phyloP scores from a whole-genome alignment of 1,140 invertebrate genomes.

The Agraylea sexmaculata region DNA sequence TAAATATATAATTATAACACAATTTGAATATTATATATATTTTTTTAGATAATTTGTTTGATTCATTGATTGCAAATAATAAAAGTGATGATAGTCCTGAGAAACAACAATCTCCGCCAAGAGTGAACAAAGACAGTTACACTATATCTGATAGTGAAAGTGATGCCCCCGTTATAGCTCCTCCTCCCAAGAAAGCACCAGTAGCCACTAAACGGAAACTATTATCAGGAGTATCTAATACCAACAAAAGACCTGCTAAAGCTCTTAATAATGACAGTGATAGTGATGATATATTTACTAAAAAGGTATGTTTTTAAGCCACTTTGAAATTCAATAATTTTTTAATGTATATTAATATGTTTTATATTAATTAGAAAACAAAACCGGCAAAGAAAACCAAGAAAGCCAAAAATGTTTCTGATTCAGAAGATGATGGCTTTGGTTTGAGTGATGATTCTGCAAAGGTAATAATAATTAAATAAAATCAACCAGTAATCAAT shows the following conservation, averaged over 20 bases:
- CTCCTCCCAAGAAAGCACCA: conserved; percentile 28
- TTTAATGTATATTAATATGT: conserved; percentile 2
- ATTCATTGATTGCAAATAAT: conserved; percentile 37
- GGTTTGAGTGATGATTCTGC: conserved; percentile 9
- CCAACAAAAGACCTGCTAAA: conserved; percentile 32
- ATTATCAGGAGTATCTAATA: conserved; percentile 23
- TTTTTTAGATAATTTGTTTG: conserved; percentile 36
- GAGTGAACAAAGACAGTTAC: too few species aligned
- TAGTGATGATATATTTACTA: conserved; percentile 33
- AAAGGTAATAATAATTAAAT: neutral
- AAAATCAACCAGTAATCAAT: too few species aligned
- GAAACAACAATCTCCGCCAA: too few species aligned
- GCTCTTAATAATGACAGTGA: conserved; percentile 30
- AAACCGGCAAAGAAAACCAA: conserved; percentile 32
- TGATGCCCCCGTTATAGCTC: conserved; percentile 12
- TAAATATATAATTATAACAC: too few species aligned
- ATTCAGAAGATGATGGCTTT: conserved; percentile 23
- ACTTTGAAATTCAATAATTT: neutral
- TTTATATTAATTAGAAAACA: conserved; percentile 26
- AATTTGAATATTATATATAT: too few species aligned
- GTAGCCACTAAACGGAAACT: conserved; percentile 29
- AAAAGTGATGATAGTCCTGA: conserved; percentile 29
- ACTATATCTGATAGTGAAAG: conserved; percentile 30
- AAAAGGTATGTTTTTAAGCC: conserved; percentile 27
- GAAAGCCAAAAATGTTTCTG: conserved; percentile 26